These are phyloP conservation scores for Callithrix jacchus DNA, from an alignment of 2,113 vertebrate genomes.

Conservation along the genomic window DNA sequence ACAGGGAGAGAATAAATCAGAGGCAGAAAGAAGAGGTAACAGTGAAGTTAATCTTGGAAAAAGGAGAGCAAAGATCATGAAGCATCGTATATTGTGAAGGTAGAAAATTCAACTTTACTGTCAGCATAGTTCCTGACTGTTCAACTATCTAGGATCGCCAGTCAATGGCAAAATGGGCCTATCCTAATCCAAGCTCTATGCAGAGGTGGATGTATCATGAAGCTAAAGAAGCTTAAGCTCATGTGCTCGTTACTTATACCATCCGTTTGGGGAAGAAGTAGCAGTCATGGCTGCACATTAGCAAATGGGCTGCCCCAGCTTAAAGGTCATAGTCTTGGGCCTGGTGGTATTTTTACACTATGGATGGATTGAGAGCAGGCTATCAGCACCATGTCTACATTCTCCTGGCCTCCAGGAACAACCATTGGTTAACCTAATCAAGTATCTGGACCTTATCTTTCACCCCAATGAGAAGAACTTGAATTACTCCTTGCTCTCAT, in stretches of 20 bases:
- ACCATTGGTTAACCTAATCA: not conserved
- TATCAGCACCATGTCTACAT: not conserved
- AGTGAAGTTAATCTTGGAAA: not conserved
- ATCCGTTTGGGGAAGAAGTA: no score
- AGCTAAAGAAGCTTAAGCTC: not conserved
- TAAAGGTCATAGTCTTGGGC: not conserved
- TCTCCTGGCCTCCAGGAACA: not conserved
- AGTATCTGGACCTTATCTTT: not conserved
- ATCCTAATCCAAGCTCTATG: not conserved
- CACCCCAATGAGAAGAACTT: not conserved
- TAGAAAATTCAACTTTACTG: not conserved
- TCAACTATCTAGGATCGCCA: not conserved
- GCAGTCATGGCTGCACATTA: not conserved
- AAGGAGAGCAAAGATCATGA: not conserved
- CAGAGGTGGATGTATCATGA: not conserved
- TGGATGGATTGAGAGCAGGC: not conserved
- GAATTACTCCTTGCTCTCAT: not conserved
- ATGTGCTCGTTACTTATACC: not conserved
- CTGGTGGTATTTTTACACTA: not conserved
- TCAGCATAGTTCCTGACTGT: not conserved
- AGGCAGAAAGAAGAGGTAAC: not conserved
- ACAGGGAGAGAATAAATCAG: not conserved
- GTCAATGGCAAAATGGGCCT: not conserved
- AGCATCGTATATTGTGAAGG: not conserved
- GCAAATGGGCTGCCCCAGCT: not conserved